A percentile compares a stretch with the other conserved stretches of the same genome.
Evolutionary conservation across 2,797 vertebrate species (phyloP).

Genomic region (Thaleichthys pacificus): DNA sequence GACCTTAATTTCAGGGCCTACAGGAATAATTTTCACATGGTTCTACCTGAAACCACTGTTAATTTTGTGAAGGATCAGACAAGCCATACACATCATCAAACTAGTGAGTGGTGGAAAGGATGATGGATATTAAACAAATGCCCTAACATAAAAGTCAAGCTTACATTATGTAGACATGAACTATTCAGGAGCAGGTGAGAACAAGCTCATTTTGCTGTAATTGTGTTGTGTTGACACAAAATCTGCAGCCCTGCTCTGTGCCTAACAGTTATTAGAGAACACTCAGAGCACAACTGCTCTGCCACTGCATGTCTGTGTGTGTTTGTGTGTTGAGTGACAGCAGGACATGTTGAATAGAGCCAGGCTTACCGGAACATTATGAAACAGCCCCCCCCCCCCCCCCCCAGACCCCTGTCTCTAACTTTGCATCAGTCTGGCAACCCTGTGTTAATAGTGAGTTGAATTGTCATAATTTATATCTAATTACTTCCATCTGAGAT

Average conservation of each 20-base stretch:
- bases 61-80: not conserved
- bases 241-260: not conserved
- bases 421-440: not conserved
- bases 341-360: not conserved
- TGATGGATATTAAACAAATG: not conserved
- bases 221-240: slow-evolving; percentile 9
- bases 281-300: not conserved
- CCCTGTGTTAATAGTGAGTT: not conserved
- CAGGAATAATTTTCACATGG: not conserved
- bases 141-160: not conserved
- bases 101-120: too few species aligned
- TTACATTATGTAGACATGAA: not conserved
- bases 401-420: not conserved
- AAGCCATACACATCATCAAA: not conserved
- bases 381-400: not conserved
- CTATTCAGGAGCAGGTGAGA: not conserved
- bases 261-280: not conserved
- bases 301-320: slow-evolving; percentile 5
- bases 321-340: slow-evolving; percentile 12
- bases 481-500: not conserved
- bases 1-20: not conserved
- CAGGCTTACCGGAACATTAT: slow-evolving; percentile 2
- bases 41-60: not conserved
- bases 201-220: not conserved
- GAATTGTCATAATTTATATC: not conserved